A percentile compares a stretch with the other conserved stretches of the same genome.
These are phyloP conservation scores for Aricia artaxerxes DNA, from an alignment of 2,888 invertebrate genomes.

Conservation along the genomic window DNA sequence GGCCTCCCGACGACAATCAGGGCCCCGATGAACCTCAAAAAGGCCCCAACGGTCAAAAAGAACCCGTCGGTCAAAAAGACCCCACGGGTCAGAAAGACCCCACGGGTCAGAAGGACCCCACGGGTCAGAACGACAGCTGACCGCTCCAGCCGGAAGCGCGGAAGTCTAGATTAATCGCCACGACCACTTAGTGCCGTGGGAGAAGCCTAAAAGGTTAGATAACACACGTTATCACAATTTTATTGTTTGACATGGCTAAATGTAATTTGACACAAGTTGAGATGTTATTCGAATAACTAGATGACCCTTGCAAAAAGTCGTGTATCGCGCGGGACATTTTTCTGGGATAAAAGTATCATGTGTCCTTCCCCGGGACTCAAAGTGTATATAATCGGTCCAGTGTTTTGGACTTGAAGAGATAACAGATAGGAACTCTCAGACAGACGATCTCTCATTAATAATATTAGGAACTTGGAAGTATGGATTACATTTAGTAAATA, in stretches of 20 bases:
- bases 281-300: background rate
- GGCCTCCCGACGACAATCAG: conserved; percentile 39
- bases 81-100: background rate
- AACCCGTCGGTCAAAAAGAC: background rate
- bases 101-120: background rate
- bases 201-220: conserved; percentile 23
- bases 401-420: too few species aligned
- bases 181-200: background rate
- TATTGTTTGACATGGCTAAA: conserved; percentile 2
- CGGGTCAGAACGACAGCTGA: conserved; percentile 10
- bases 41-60: background rate
- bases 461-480: too few species aligned
- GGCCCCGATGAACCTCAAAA: conserved; percentile 9
- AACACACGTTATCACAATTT: background rate
- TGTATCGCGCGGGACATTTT: too few species aligned
- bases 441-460: too few species aligned
- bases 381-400: too few species aligned
- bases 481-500: too few species aligned
- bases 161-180: background rate
- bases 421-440: too few species aligned
- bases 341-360: too few species aligned
- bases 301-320: too few species aligned
- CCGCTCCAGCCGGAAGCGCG: background rate
- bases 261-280: background rate
- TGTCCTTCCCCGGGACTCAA: too few species aligned